A percentile compares a stretch with the other conserved stretches of the same genome.
These are phyloP conservation scores for Nicator chloris DNA, from an alignment of 2,113 vertebrate genomes.

Conservation along the genomic window DNA sequence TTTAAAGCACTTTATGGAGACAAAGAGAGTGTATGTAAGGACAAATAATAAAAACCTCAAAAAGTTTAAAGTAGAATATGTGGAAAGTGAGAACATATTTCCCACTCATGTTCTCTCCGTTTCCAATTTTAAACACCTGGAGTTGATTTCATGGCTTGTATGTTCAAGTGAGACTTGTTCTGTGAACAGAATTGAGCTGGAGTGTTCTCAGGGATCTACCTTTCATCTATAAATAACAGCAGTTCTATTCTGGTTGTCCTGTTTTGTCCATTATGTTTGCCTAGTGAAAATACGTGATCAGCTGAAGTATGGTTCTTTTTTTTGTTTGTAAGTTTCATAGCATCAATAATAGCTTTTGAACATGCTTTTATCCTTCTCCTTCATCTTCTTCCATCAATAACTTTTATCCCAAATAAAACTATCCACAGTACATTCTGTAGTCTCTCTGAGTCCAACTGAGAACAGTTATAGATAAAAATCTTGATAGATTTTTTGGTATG, in stretches of 20 bases:
- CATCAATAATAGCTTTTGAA: neutral
- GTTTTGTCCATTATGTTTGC: neutral
- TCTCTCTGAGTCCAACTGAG: neutral
- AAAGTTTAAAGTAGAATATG: neutral
- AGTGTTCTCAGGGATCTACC: neutral
- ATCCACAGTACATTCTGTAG: neutral
- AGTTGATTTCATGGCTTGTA: neutral
- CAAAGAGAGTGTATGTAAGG: neutral
- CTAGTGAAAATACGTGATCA: neutral
- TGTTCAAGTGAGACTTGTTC: neutral
- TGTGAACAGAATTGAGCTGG: neutral
- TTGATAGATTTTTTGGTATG: neutral
- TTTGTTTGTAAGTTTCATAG: neutral
- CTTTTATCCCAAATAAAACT: neutral
- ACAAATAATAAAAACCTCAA: neutral
- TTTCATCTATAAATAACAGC: neutral
- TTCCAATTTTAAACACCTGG: neutral
- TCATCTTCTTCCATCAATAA: neutral
- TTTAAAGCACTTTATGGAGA: neutral
- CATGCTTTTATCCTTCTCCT: neutral
- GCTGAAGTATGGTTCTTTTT: neutral
- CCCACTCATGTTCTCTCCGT: neutral
- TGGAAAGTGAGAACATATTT: neutral
- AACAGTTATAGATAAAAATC: neutral
- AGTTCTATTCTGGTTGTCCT: neutral